phyloP scores from a whole-genome alignment of 2,888 invertebrate genomes.

The Drosophila paracracens region DNA sequence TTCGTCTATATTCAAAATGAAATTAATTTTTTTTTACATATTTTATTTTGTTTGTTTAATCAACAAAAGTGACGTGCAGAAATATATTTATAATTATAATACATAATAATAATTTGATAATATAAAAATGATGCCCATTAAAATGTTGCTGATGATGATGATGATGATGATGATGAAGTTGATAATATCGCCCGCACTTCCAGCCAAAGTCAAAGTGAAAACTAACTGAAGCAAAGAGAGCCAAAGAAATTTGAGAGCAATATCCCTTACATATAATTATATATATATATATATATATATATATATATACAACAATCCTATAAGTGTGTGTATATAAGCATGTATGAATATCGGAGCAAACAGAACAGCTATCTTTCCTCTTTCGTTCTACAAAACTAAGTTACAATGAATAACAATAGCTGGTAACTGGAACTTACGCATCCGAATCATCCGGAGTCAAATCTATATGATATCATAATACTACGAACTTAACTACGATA shows the following conservation, averaged over 20 bases:
- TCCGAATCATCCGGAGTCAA: slow-evolving; percentile 27
- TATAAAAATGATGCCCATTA: slow-evolving; percentile 9
- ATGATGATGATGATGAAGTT: slow-evolving; percentile 27
- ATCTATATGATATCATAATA: slow-evolving; percentile 31
- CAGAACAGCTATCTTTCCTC: slow-evolving; percentile 35
- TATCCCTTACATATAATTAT: neutral
- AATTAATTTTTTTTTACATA: slow-evolving; percentile 30
- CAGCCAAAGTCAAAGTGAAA: slow-evolving; percentile 55
- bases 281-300: slow-evolving; percentile 9
- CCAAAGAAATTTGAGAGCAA: slow-evolving; percentile 14
- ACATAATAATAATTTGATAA: slow-evolving; percentile 13
- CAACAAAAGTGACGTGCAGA: slow-evolving; percentile 40
- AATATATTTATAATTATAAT: slow-evolving; percentile 11
- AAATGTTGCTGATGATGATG: slow-evolving; percentile 5
- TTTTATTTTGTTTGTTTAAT: slow-evolving; percentile 40
- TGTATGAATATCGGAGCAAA: slow-evolving; percentile 10
- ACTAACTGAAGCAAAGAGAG: slow-evolving; percentile 42
- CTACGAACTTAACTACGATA: slow-evolving; percentile 46
- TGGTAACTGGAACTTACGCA: slow-evolving; percentile 43
- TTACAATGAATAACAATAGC: slow-evolving; percentile 38
- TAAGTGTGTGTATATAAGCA: slow-evolving; percentile 10
- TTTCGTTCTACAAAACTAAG: slow-evolving; percentile 38
- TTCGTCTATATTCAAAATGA: slow-evolving; percentile 16
- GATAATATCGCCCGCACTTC: slow-evolving; percentile 28
- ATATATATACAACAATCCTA: neutral